phyloP scores from a whole-genome alignment of 2,113 vertebrate species.

The Gymnogyps californianus region DNA sequence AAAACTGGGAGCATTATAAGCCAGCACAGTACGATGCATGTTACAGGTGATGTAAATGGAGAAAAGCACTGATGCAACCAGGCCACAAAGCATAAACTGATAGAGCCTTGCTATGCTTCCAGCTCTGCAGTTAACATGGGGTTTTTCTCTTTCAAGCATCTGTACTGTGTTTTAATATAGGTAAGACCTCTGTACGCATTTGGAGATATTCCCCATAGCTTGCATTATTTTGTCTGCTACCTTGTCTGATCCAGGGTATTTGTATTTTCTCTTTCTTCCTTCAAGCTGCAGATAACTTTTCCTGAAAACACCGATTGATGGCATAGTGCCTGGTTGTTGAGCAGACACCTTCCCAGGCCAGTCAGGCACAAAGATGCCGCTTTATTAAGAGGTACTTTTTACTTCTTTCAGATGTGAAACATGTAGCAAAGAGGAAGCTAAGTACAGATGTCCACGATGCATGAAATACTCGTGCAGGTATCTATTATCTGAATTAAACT shows the following conservation, averaged over 20 bases:
- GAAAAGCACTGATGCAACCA: background rate
- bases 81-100: background rate
- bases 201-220: background rate
- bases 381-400: background rate
- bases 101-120: background rate
- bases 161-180: background rate
- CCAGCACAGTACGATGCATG: rapidly evolving
- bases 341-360: background rate
- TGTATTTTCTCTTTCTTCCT: background rate
- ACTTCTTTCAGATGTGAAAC: slow-evolving; percentile 81
- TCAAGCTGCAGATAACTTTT: background rate
- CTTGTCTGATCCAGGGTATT: background rate
- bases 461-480: slow-evolving; percentile 90
- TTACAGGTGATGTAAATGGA: background rate
- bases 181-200: background rate
- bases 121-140: background rate
- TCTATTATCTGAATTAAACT: background rate
- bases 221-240: background rate
- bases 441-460: slow-evolving; percentile 91
- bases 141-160: rapidly evolving
- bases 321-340: background rate
- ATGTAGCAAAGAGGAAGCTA: slow-evolving; percentile 84
- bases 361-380: background rate
- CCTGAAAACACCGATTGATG: background rate
- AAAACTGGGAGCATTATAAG: background rate